Percentiles rank a stretch among this genome's conserved stretches.
Conservation (phyloP, 2,888 invertebrate genomes). For the Adelphocoris suturalis region DNA sequence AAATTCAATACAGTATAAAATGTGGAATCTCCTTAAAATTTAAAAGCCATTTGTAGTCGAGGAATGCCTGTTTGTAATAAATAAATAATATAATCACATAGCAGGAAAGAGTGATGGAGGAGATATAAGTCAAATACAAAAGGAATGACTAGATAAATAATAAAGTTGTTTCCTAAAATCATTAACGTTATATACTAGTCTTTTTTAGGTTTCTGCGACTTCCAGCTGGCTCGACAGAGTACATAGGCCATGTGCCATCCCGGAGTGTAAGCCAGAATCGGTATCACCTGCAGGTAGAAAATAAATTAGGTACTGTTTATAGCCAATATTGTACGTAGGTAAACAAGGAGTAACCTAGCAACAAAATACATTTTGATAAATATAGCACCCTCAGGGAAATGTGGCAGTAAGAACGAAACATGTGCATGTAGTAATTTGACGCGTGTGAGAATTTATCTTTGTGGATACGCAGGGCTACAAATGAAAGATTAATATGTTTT, state of each 20-base stretch:
- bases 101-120: no score
- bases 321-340: no score
- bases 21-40: neutral
- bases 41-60: neutral
- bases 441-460: no score
- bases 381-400: no score
- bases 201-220: conserved; percentile 47
- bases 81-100: neutral
- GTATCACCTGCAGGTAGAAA: conserved; percentile 44
- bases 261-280: conserved; percentile 59
- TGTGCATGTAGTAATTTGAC: no score
- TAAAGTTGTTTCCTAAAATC: neutral
- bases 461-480: no score
- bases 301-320: neutral
- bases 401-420: no score
- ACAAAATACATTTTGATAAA: no score
- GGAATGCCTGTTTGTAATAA: neutral
- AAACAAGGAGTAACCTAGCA: no score
- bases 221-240: conserved; percentile 53
- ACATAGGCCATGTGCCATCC: conserved; percentile 70
- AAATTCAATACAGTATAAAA: no score
- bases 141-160: neutral
- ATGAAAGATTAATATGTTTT: no score
- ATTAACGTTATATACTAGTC: conserved; percentile 30
- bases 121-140: neutral